phyloP scores from a whole-genome alignment of 2,888 invertebrate species.

The Neelides folsomi region DNA sequence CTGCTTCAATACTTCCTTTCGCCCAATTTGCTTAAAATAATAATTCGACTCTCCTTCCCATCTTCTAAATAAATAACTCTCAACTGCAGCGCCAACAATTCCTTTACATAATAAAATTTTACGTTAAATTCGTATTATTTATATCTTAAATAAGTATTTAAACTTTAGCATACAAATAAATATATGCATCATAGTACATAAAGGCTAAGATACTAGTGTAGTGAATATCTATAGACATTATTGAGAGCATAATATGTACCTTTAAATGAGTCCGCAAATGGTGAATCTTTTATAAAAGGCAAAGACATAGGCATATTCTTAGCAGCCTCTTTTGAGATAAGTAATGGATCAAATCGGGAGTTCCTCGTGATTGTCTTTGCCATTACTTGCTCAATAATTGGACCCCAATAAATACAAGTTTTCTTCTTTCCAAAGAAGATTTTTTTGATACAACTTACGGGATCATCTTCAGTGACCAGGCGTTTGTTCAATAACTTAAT shows the following conservation, averaged over 20 bases:
- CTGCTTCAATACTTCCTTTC: slow-evolving; percentile 2
- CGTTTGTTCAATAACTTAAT: slow-evolving; percentile 2
- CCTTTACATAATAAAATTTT: too few relatives aligned
- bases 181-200: too few relatives aligned
- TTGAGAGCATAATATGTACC: too few relatives aligned
- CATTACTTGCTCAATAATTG: slow-evolving; percentile 5
- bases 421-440: slow-evolving; percentile 10
- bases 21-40: slow-evolving; percentile 1
- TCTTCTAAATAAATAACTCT: slow-evolving; percentile 8
- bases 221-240: too few relatives aligned
- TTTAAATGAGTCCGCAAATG: slow-evolving; percentile 8
- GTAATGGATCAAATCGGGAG: slow-evolving; percentile 7
- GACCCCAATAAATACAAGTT: slow-evolving; percentile 10
- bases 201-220: too few relatives aligned
- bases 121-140: too few relatives aligned
- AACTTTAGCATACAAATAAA: too few relatives aligned
- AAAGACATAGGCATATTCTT: slow-evolving; percentile 4
- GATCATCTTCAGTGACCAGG: slow-evolving; percentile 1
- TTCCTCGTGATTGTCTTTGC: slow-evolving; percentile 9
- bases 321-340: slow-evolving; percentile 7
- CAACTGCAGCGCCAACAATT: slow-evolving; percentile 3
- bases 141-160: too few relatives aligned
- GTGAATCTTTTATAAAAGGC: slow-evolving; percentile 14
- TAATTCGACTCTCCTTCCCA: slow-evolving; percentile 6
- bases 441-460: slow-evolving; percentile 4